Evolutionary conservation across 2,888 invertebrate genomes (phyloP).

Genomic region (Holacanthella duospinosa): DNA sequence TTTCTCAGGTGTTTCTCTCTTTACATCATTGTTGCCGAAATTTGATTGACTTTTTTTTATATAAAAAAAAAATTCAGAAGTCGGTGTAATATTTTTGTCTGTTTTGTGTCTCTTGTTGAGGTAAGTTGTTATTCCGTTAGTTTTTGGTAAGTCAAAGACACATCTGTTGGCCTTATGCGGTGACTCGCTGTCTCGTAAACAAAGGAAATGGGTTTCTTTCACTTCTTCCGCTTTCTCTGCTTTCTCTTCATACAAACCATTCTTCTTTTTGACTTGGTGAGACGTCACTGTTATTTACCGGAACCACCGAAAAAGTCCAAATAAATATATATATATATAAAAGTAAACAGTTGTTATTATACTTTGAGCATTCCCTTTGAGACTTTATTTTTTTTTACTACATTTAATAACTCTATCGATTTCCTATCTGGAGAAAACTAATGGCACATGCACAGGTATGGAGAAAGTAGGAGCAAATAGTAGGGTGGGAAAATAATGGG

Average conservation of each 20-base stretch:
- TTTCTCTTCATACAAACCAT: conserved; percentile 35
- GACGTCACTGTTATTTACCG: conserved; percentile 28
- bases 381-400: not conserved
- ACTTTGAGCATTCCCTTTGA: too few relatives aligned
- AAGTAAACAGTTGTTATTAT: not conserved
- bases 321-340: not conserved
- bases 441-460: not conserved
- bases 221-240: not conserved
- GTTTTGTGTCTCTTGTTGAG: too few relatives aligned
- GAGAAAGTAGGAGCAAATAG: too few relatives aligned
- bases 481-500: not conserved
- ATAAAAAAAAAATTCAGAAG: too few relatives aligned
- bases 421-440: conserved; percentile 3
- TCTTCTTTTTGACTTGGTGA: conserved; percentile 38
- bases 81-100: too few relatives aligned
- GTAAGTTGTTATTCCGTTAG: too few relatives aligned
- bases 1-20: too few relatives aligned
- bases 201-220: not conserved
- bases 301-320: not conserved
- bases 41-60: not conserved
- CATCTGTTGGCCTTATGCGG: too few relatives aligned
- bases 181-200: too few relatives aligned
- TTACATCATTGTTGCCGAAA: not conserved
- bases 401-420: not conserved
- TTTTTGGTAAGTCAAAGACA: too few relatives aligned